These are phyloP conservation scores for Syndactyla subalaris DNA, from an alignment of 2,797 vertebrate species.

Conservation along the genomic window DNA sequence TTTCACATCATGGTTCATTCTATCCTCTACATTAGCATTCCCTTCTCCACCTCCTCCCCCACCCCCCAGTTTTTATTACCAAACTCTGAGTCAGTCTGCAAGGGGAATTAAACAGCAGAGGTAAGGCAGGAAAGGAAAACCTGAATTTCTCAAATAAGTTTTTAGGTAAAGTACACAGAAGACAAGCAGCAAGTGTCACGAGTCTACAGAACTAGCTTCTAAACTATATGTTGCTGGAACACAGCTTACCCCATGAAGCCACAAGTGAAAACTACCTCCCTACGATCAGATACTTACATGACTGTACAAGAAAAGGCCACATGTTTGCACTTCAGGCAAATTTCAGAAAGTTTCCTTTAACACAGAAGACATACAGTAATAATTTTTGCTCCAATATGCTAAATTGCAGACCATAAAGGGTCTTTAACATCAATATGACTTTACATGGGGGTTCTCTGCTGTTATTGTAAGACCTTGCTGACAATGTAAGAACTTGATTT, in stretches of 20 bases:
- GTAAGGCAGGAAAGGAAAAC: neutral
- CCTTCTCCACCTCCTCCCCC: neutral
- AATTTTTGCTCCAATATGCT: neutral
- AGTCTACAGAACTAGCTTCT: neutral
- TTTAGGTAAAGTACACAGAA: neutral
- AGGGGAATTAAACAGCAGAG: neutral
- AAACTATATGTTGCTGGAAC: neutral
- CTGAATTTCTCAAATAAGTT: neutral
- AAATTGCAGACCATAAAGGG: neutral
- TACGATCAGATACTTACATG: neutral
- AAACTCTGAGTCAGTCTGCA: neutral
- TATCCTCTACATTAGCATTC: neutral
- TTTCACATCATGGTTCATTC: neutral
- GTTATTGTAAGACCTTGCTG: neutral
- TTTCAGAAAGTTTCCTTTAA: neutral
- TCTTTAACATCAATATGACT: neutral
- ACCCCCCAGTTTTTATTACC: neutral
- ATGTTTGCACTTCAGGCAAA: neutral
- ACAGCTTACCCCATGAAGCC: neutral
- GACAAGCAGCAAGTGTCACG: neutral
- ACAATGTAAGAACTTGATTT: neutral
- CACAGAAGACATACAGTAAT: neutral
- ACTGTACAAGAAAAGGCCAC: neutral
- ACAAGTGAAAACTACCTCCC: neutral
- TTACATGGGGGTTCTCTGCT: neutral